phyloP scores from a whole-genome alignment of 2,888 invertebrate species.

The Eristalinus sepulchralis region DNA sequence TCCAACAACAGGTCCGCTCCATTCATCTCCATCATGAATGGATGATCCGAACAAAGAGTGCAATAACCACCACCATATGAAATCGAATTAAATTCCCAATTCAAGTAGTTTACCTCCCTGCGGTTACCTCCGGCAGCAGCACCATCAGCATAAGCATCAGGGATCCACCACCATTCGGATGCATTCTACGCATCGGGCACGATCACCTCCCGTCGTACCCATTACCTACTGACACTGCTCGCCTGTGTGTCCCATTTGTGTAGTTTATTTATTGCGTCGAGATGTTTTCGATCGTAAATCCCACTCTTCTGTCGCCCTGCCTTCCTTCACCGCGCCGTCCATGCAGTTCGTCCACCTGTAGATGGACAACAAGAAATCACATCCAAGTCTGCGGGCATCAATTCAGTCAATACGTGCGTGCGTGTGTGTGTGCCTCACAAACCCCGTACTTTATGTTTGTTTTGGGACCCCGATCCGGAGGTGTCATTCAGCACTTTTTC shows the following conservation, averaged over 20 bases:
- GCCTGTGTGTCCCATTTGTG: conserved; percentile 51
- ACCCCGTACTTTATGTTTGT: conserved; percentile 51
- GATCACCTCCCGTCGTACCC: conserved; percentile 54
- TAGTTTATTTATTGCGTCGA: conserved; percentile 50
- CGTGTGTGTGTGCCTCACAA: conserved; percentile 23
- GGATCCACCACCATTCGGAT: background rate
- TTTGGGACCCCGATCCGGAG: conserved; percentile 3
- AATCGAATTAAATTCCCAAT: conserved; percentile 50
- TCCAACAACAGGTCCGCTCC: conserved; percentile 9
- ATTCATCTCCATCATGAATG: conserved; percentile 45
- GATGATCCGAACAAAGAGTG: conserved; percentile 26
- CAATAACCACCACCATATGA: conserved; percentile 18
- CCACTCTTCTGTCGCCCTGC: background rate
- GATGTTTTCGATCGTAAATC: conserved; percentile 59
- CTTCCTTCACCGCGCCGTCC: too few species aligned
- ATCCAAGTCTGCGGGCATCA: background rate
- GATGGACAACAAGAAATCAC: background rate
- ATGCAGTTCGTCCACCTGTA: conserved; percentile 32
- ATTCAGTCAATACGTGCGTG: conserved; percentile 8
- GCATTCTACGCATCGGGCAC: background rate
- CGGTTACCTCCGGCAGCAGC: conserved; percentile 17
- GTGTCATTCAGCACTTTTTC: conserved; percentile 55
- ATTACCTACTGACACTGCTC: conserved; percentile 54
- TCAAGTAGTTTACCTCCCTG: conserved; percentile 55
- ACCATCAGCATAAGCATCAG: background rate